phyloP scores from a whole-genome alignment of 2,888 invertebrate genomes.

The Cryptus viduatorius region DNA sequence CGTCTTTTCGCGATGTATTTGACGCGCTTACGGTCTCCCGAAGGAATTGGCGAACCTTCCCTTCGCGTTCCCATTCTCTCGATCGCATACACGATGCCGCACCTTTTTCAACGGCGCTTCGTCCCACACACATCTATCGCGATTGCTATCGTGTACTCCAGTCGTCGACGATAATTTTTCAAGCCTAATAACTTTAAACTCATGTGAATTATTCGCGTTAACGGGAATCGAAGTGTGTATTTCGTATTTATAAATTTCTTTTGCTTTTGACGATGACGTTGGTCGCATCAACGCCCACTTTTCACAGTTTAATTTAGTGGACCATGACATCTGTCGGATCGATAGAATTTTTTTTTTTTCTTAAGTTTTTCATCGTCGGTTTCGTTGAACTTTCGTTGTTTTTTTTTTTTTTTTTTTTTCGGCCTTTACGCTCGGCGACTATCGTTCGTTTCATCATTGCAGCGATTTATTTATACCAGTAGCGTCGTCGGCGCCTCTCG shows the following conservation, averaged over 20 bases:
- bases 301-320: conserved; percentile 68
- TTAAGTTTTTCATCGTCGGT: neutral
- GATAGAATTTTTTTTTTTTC: conserved; percentile 33
- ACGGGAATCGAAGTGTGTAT: neutral
- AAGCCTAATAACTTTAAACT: neutral
- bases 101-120: conserved; percentile 1
- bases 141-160: neutral
- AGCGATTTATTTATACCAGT: too few relatives aligned
- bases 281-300: conserved; percentile 53
- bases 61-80: conserved; percentile 51
- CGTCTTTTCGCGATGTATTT: conserved; percentile 15
- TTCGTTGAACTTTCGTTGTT: conserved; percentile 42
- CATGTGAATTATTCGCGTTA: neutral
- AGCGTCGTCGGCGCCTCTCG: too few relatives aligned
- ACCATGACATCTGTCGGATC: conserved; percentile 65
- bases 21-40: conserved; percentile 42
- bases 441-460: too few relatives aligned
- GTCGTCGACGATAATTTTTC: conserved; percentile 24
- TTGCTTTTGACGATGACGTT: conserved; percentile 32
- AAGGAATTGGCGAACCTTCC: conserved; percentile 12
- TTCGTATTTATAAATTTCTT: neutral
- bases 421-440: too few relatives aligned
- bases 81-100: conserved; percentile 32
- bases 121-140: conserved; percentile 9
- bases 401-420: neutral